phyloP scores from a whole-genome alignment of 2,113 vertebrate genomes.

The Etia nguti region DNA sequence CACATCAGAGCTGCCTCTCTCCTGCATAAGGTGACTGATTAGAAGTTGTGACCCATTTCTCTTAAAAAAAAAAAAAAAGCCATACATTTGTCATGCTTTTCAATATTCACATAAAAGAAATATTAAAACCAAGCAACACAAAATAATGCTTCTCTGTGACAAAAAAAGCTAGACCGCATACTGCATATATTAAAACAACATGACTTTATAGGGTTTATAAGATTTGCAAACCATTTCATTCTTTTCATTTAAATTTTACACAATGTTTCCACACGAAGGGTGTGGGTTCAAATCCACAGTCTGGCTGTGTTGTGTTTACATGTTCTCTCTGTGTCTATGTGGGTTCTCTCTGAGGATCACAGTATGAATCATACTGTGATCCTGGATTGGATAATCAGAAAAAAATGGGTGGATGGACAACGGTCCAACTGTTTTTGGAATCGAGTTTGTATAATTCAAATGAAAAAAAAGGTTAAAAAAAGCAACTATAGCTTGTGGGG shows the following conservation, averaged over 20 bases:
- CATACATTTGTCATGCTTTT: background rate
- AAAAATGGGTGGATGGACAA: background rate
- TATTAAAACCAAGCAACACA: background rate
- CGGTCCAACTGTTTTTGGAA: background rate
- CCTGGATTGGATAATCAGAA: background rate
- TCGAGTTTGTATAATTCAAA: background rate
- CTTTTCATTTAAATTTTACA: background rate
- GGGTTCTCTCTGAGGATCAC: background rate
- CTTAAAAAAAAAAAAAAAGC: background rate
- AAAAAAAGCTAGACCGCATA: background rate
- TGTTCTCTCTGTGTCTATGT: background rate
- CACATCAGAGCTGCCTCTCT: background rate
- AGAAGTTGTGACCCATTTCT: background rate
- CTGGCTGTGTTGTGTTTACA: background rate
- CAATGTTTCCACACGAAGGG: background rate
- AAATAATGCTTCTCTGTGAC: background rate
- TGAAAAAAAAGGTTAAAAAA: accelerated
- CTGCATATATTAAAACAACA: background rate
- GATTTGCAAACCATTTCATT: background rate
- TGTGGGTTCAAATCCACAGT: background rate
- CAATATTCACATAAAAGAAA: background rate
- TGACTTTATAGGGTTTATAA: background rate
- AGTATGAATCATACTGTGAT: too few species aligned
- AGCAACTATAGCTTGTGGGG: background rate
- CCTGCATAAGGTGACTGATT: background rate